Conservation (phyloP, 2,888 invertebrate genomes). For the Oscheius myriophilus region DNA sequence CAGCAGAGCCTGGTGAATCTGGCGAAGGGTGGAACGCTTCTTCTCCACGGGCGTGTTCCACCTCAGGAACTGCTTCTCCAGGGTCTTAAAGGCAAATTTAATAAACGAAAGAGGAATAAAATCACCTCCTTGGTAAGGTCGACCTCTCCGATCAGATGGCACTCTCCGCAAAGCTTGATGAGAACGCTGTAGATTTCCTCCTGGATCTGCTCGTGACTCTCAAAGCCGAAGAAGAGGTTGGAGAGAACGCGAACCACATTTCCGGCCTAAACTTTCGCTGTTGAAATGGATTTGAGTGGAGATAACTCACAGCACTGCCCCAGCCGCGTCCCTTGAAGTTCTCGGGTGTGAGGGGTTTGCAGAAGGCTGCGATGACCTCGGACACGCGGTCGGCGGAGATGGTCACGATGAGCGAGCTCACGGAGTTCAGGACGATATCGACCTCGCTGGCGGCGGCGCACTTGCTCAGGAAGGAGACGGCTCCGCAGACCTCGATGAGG, state of each 20-base stretch:
- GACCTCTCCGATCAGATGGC: slow-evolving; percentile 46
- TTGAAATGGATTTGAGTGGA: too few species aligned
- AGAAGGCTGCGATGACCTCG: slow-evolving; percentile 80
- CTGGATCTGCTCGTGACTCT: slow-evolving; percentile 83
- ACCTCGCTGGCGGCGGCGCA: slow-evolving; percentile 76
- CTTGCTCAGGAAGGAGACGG: slow-evolving; percentile 24
- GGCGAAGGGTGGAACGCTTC: slow-evolving; percentile 55
- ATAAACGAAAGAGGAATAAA: not conserved
- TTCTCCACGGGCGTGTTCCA: slow-evolving; percentile 57
- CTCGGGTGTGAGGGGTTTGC: slow-evolving; percentile 38
- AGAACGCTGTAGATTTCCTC: slow-evolving; percentile 78
- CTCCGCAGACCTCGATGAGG: slow-evolving; percentile 43
- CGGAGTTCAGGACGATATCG: slow-evolving; percentile 92
- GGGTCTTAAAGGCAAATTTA: too few species aligned
- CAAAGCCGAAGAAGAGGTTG: slow-evolving; percentile 90
- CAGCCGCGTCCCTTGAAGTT: slow-evolving; percentile 59
- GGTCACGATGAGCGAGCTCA: slow-evolving; percentile 90
- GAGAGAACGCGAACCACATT: slow-evolving; percentile 79
- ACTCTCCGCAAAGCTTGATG: slow-evolving; percentile 41
- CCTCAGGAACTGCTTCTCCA: slow-evolving; percentile 38
- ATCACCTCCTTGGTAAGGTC: slow-evolving; percentile 38
- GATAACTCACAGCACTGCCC: slow-evolving; percentile 47
- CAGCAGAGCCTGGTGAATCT: slow-evolving; percentile 61
- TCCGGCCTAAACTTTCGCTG: slow-evolving; percentile 61
- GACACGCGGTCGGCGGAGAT: slow-evolving; percentile 87